Evolutionary conservation across 1,140 invertebrate genomes (phyloP).

Genomic region (Galendromus occidentalis): DNA sequence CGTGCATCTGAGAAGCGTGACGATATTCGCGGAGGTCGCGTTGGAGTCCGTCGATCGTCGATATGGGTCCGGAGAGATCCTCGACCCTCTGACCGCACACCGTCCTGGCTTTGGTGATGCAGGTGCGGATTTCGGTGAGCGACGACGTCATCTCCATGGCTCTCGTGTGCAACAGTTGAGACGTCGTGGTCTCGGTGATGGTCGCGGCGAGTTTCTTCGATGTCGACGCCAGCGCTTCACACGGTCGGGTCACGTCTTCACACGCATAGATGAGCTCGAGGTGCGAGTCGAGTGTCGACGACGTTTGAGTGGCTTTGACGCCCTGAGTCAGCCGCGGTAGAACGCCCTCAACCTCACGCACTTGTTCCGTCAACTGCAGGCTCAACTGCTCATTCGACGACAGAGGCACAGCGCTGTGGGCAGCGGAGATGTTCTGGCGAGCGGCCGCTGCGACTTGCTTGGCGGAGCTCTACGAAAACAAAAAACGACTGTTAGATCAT

Average conservation of each 20-base stretch:
- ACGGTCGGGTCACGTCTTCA: conserved; percentile 56
- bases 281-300: conserved; percentile 31
- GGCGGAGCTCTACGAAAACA: conserved; percentile 38
- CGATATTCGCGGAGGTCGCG: conserved; percentile 60
- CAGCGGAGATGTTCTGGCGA: conserved; percentile 68
- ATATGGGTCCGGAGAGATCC: conserved; percentile 23
- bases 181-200: background rate
- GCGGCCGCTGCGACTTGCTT: conserved; percentile 67
- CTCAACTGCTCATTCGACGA: conserved; percentile 45
- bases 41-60: conserved; percentile 37
- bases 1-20: conserved; percentile 43
- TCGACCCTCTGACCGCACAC: conserved; percentile 20
- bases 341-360: conserved; percentile 42
- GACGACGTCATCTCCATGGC: conserved; percentile 3
- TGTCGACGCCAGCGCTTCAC: conserved; percentile 26
- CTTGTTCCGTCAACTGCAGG: conserved; percentile 43
- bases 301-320: conserved; percentile 47
- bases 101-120: background rate
- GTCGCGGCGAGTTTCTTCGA: conserved; percentile 21
- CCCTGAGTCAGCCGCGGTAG: conserved; percentile 62
- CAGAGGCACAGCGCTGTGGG: conserved; percentile 42
- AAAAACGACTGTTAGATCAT: too few species aligned
- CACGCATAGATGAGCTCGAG: conserved; percentile 63
- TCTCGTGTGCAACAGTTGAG: background rate
- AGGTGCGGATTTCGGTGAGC: background rate